phyloP scores from a whole-genome alignment of 2,113 vertebrate genomes.

The Peromyscus leucopus region DNA sequence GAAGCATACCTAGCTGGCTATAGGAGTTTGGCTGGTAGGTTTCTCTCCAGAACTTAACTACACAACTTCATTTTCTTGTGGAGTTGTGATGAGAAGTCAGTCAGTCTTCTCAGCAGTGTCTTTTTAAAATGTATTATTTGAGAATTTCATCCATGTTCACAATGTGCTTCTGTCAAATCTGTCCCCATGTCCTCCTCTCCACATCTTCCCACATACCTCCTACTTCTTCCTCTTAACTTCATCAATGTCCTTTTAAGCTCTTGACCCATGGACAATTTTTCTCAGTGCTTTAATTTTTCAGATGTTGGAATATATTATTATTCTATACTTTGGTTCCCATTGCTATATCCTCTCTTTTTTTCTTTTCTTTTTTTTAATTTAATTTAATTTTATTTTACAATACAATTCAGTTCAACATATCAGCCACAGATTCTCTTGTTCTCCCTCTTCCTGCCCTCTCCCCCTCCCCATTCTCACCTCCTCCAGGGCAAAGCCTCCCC shows the following conservation, averaged over 20 bases:
- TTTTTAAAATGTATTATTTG: neutral
- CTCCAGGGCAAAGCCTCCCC: no score
- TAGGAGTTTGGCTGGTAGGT: neutral
- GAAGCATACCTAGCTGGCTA: neutral
- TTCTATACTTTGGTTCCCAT: neutral
- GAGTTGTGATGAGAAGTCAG: neutral
- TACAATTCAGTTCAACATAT: no score
- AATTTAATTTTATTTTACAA: no score
- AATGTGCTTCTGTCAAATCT: neutral
- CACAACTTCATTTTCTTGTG: neutral
- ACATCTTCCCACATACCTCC: neutral
- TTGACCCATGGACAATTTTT: neutral
- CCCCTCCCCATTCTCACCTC: no score
- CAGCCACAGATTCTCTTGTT: no score
- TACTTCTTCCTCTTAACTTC: neutral
- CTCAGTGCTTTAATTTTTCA: neutral
- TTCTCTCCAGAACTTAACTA: neutral
- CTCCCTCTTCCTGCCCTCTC: no score
- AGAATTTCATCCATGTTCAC: neutral
- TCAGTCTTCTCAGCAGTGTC: neutral
- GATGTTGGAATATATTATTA: neutral
- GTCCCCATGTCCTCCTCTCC: neutral
- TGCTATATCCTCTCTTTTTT: no score
- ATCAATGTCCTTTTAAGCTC: neutral
- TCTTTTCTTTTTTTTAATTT: no score